These are phyloP conservation scores for Tenrec ecaudatus DNA, from an alignment of 2,113 vertebrate genomes.

Conservation along the genomic window DNA sequence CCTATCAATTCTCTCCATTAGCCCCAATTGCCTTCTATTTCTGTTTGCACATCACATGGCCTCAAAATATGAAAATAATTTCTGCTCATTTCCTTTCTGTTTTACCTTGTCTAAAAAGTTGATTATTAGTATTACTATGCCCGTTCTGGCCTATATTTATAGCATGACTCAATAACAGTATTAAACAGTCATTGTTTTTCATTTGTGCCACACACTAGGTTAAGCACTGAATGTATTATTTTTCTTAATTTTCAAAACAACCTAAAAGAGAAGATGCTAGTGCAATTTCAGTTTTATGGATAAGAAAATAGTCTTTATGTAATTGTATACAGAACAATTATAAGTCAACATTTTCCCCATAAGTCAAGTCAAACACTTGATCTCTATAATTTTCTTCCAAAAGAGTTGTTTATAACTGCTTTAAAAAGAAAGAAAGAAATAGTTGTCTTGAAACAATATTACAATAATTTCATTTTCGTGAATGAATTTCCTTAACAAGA, in stretches of 20 bases:
- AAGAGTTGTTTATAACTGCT: neutral
- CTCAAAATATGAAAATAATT: slow-evolving; percentile 21
- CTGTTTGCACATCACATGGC: neutral
- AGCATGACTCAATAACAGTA: neutral
- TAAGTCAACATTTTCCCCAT: neutral
- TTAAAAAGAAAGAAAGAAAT: neutral
- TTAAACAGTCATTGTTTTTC: neutral
- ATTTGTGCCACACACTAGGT: neutral
- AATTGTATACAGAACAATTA: slow-evolving; percentile 9
- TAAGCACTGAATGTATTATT: neutral
- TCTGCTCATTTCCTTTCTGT: slow-evolving; percentile 25
- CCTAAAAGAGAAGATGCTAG: neutral
- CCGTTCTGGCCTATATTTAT: neutral
- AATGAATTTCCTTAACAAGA: slow-evolving; percentile 17
- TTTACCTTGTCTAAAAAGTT: slow-evolving; percentile 14
- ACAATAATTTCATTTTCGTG: slow-evolving; percentile 45
- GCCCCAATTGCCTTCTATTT: neutral
- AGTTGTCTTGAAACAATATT: slow-evolving; percentile 22
- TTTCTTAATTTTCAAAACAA: slow-evolving; percentile 48
- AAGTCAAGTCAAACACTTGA: neutral
- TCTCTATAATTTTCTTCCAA: neutral
- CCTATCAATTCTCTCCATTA: neutral
- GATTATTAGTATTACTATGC: neutral
- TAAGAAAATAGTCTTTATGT: neutral
- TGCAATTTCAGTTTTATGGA: slow-evolving; percentile 22